These are phyloP conservation scores for Hestina assimilis DNA, from an alignment of 1,140 invertebrate genomes.

Conservation along the genomic window DNA sequence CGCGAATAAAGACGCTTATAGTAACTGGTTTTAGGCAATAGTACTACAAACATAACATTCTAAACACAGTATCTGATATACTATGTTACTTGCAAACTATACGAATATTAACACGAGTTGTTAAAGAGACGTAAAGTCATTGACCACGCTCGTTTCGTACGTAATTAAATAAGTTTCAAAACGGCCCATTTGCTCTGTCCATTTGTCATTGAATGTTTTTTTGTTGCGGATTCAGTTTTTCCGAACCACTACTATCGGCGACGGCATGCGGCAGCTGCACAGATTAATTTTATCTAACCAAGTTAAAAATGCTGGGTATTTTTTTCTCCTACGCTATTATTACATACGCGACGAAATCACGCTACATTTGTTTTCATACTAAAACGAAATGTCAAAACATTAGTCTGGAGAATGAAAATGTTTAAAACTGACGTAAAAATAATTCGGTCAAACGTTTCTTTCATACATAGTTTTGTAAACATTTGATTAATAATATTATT, in stretches of 20 bases:
- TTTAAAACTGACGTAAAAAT: too few species aligned
- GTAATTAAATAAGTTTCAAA: constrained; percentile 8
- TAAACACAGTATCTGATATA: too few species aligned
- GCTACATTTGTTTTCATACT: background rate
- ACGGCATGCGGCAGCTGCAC: constrained; percentile 51
- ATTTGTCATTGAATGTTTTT: constrained; percentile 28
- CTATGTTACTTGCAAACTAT: too few species aligned
- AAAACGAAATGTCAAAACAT: background rate
- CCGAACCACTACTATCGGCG: constrained; percentile 29
- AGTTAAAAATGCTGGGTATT: constrained; percentile 41
- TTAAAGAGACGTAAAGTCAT: background rate
- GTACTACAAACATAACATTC: too few species aligned
- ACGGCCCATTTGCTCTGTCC: constrained; percentile 12
- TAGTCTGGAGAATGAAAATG: background rate
- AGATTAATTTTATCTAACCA: constrained; percentile 55
- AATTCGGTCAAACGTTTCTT: too few species aligned
- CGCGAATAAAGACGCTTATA: too few species aligned
- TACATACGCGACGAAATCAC: constrained; percentile 20
- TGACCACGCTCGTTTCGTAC: background rate
- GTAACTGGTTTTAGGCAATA: too few species aligned
- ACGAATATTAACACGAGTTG: background rate
- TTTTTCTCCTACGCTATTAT: constrained; percentile 32
- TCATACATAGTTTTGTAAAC: too few species aligned
- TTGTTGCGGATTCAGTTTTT: constrained; percentile 20
- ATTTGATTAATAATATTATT: too few species aligned